Evolutionary conservation across 2,888 invertebrate species (phyloP).

Genomic region (Nowickia ferox): DNA sequence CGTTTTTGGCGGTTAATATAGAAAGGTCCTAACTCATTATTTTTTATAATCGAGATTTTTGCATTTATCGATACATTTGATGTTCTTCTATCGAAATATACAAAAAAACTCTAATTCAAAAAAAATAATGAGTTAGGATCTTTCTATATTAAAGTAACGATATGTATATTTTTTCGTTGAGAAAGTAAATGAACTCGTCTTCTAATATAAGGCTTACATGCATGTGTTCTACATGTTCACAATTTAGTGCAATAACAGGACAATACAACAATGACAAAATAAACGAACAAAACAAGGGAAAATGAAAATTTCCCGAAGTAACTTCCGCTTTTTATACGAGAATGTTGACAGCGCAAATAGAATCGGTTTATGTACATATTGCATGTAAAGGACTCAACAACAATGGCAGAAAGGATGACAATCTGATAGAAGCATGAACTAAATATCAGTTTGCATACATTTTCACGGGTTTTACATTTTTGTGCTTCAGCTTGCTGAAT

Average conservation of each 20-base stretch:
- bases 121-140: too few species aligned
- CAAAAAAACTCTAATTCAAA: too few species aligned
- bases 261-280: conserved; percentile 26
- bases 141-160: background rate
- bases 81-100: too few species aligned
- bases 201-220: background rate
- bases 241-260: conserved; percentile 49
- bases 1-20: too few species aligned
- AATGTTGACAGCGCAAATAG: conserved; percentile 54
- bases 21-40: too few species aligned
- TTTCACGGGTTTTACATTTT: conserved; percentile 27
- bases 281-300: conserved; percentile 28
- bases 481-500: background rate
- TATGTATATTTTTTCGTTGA: too few species aligned
- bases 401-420: conserved; percentile 43
- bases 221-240: conserved; percentile 36
- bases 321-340: conserved; percentile 50
- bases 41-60: too few species aligned
- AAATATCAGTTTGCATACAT: conserved; percentile 60
- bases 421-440: conserved; percentile 41
- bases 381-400: conserved; percentile 33
- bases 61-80: too few species aligned
- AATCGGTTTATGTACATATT: conserved; percentile 7
- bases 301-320: conserved; percentile 45
- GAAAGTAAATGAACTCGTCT: background rate